Evolutionary conservation across 2,113 vertebrate genomes (phyloP).

Genomic region (Ariopsis seemanni): DNA sequence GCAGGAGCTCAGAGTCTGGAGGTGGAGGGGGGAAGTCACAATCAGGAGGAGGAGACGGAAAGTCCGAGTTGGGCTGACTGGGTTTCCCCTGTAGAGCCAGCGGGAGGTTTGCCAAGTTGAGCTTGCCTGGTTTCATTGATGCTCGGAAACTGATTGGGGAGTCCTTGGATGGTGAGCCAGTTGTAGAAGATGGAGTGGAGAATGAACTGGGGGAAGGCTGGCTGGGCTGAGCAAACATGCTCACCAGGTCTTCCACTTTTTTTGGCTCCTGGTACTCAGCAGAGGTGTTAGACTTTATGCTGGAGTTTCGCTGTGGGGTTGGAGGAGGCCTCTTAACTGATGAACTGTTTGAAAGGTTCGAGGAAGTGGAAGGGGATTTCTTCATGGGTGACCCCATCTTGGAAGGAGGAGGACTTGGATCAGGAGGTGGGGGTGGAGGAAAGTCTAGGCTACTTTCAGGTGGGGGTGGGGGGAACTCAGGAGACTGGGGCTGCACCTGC

Average conservation of each 20-base stretch:
- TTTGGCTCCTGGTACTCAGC: conserved; percentile 81
- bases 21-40: conserved; percentile 77
- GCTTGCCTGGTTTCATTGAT: conserved; percentile 90
- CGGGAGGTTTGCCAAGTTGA: conserved; percentile 84
- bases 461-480: conserved; percentile 93
- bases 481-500: conserved; percentile 69
- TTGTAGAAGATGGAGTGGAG: conserved; percentile 74
- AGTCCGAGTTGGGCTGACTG: conserved; percentile 72
- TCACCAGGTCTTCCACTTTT: conserved; percentile 89
- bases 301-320: conserved; percentile 91
- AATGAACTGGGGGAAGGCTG: conserved; percentile 64
- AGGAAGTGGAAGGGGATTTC: conserved; percentile 74
- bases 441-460: conserved; percentile 84
- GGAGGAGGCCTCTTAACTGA: conserved; percentile 87
- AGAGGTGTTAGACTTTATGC: conserved; percentile 79
- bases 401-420: conserved; percentile 51
- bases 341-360: conserved; percentile 77
- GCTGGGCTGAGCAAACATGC: conserved; percentile 81
- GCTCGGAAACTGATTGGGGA: conserved; percentile 71
- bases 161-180: conserved; percentile 81
- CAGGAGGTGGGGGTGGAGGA: conserved; percentile 65
- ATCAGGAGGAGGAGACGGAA: conserved; percentile 80
- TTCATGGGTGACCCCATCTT: conserved; percentile 84
- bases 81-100: conserved; percentile 77
- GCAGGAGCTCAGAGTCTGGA: conserved; percentile 87